These are phyloP conservation scores for Pangasius macronema DNA, from an alignment of 2,797 vertebrate species.

Conservation along the genomic window DNA sequence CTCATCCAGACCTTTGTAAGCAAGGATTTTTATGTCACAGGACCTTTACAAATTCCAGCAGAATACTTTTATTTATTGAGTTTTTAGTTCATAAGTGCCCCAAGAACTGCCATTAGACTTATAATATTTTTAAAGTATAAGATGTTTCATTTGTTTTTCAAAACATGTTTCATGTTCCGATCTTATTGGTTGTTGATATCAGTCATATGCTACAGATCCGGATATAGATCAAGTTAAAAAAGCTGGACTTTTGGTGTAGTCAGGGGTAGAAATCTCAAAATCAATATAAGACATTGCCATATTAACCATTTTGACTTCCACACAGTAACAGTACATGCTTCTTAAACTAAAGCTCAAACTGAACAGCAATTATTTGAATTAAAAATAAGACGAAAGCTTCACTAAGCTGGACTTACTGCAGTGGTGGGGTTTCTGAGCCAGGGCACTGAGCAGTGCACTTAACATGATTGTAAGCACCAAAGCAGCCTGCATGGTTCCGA, in stretches of 20 bases:
- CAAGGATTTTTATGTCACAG: not conserved
- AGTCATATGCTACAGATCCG: not conserved
- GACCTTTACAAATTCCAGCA: not conserved
- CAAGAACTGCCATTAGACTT: not conserved
- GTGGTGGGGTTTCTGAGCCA: conserved; percentile 52
- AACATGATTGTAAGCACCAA: conserved; percentile 43
- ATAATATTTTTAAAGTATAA: not conserved
- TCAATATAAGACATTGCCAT: not conserved
- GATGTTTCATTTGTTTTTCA: not conserved
- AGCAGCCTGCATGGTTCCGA: conserved; percentile 50
- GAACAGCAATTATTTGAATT: not conserved
- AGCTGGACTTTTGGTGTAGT: not conserved
- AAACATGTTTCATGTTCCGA: not conserved
- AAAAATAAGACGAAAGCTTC: not conserved
- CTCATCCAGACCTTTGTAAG: not conserved
- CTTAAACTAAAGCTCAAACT: not conserved
- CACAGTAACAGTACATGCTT: not conserved
- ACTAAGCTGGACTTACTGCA: conserved; percentile 58
- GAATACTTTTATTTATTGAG: not conserved
- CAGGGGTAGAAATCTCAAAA: not conserved
- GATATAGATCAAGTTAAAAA: not conserved
- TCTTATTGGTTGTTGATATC: not conserved
- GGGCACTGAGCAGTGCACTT: conserved; percentile 31
- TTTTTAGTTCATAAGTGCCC: not conserved
- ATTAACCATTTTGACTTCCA: not conserved